Conservation (phyloP, 92 coral and sea anemone species). For the Metridium senile region DNA sequence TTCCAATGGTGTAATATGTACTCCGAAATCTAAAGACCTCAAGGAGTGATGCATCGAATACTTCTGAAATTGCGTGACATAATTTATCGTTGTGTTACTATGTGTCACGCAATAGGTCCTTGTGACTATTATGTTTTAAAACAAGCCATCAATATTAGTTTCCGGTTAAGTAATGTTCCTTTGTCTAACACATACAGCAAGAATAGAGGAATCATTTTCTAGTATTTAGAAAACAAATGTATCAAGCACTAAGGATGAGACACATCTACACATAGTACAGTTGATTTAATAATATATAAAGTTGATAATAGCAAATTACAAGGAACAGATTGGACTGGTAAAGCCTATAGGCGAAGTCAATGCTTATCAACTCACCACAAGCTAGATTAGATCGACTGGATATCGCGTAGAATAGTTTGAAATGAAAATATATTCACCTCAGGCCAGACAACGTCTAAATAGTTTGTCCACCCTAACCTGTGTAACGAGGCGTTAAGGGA, state of each 20-base stretch:
- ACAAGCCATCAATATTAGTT: neutral
- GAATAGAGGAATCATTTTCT: neutral
- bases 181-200: neutral
- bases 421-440: neutral
- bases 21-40: no score
- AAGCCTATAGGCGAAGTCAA: no score
- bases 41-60: neutral
- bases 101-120: neutral
- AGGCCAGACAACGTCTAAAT: neutral
- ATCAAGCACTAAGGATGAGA: neutral
- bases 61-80: neutral
- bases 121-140: neutral
- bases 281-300: no score
- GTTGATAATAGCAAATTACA: neutral
- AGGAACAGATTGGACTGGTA: neutral
- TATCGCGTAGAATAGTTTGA: neutral
- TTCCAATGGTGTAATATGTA: no score
- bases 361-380: no score
- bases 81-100: neutral
- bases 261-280: neutral
- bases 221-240: neutral
- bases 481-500: no score
- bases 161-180: neutral
- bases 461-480: neutral
- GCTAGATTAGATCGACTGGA: neutral